Base-by-base conservation (phyloP, 2,888 invertebrate species). In the Gortyna flavago region DNA sequence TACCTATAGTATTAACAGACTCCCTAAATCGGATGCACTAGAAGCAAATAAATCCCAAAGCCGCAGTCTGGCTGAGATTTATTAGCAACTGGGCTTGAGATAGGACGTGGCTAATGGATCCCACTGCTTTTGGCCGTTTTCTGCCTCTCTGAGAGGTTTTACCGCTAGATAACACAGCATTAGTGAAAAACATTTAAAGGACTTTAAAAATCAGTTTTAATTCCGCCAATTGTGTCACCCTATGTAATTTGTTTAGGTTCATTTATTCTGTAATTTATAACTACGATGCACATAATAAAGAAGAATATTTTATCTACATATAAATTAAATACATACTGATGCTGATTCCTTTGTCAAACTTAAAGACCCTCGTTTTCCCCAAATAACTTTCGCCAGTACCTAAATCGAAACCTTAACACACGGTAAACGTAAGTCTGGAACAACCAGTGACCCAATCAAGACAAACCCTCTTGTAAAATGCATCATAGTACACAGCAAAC, bases 81-180 rank as follows among this genome's bases (percentile, higher is more conserved):
- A 84, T 83, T 48, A 32, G 72, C 35, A 72, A 62, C 70, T 8
- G 51, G 18, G 35, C 29, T 59, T 72, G 61, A 66, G 72, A 75
- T 69, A 83, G 79, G 62, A 75, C 69, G 54, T 41, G 72, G 44
- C 72, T 81, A 84, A 83, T 81, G 85, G 78, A 75, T 72, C 64
- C 64, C 71, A 54, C 29, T 57, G 77, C 57, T 65, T 78, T 65
- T 51, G 41, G 6, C 57, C 35, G 80, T 84, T 80, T 77, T 74
- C 25, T 44, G 48, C 7, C 18, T 35, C n/a, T 38, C 13, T 7
- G 38, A 35, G 35, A 62, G 32, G 21, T 59, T 59, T 59, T 29
- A 64, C 29, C 16, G 21, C 65, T 73, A 57, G 44, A 61, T 13
- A n/a, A 38, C 25, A 54, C 1, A 18, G 59, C 16, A 38, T 1